A percentile compares a stretch with the other conserved stretches of the same genome.
Conservation (phyloP, 2,113 vertebrate species). For the Ginglymostoma cirratum region DNA sequence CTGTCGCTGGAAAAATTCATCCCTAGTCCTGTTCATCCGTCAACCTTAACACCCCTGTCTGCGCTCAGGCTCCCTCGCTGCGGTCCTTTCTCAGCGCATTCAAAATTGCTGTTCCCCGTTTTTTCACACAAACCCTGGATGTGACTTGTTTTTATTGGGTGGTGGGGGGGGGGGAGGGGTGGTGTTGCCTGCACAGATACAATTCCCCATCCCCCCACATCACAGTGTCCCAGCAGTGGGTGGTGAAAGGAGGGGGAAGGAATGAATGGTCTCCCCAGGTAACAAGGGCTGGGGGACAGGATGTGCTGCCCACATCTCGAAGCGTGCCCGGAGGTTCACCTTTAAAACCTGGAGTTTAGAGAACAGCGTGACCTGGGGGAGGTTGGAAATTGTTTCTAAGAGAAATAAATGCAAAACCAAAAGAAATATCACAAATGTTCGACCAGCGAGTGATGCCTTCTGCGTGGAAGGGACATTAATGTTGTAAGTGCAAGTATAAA, state of each 20-base stretch:
- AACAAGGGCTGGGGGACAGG: neutral
- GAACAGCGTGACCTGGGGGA: neutral
- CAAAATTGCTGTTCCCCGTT: constrained; percentile 68
- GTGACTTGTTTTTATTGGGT: constrained; percentile 42
- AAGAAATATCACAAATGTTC: neutral
- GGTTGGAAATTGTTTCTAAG: too few species aligned
- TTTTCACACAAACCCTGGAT: constrained; percentile 66
- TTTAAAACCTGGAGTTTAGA: neutral
- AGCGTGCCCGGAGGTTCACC: neutral
- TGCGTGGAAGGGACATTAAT: neutral
- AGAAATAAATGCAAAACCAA: neutral
- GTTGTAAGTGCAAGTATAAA: neutral
- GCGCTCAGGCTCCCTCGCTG: constrained; percentile 70
- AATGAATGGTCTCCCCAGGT: neutral
- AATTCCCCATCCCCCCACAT: constrained; percentile 45
- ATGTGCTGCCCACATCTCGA: neutral
- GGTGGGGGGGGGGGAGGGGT: too few species aligned
- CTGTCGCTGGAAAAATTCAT: constrained; percentile 81
- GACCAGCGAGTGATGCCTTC: neutral
- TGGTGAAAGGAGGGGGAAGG: neutral
- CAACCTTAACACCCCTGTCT: constrained; percentile 93
- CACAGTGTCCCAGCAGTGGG: too few species aligned
- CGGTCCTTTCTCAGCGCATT: constrained; percentile 66
- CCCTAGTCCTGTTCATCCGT: constrained; percentile 93
- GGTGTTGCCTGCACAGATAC: constrained; percentile 51